Percentiles rank a stretch among this genome's conserved stretches.
These are phyloP conservation scores for Hippopotamus amphibius DNA, from an alignment of 2,113 vertebrate genomes.

Conservation along the genomic window DNA sequence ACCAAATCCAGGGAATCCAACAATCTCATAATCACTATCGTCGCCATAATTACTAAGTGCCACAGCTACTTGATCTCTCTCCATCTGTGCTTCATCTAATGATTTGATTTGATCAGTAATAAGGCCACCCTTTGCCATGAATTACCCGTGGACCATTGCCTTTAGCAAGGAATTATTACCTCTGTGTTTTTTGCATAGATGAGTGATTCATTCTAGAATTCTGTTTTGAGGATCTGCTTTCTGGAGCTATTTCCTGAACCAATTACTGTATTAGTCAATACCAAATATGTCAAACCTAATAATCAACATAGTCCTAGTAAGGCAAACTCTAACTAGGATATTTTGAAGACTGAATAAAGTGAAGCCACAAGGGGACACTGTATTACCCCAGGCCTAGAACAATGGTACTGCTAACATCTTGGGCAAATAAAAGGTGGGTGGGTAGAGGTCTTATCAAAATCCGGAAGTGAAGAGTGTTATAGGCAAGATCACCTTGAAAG, in stretches of 20 bases:
- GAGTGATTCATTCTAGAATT: slow-evolving; percentile 35
- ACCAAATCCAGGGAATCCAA: background rate
- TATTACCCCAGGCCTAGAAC: background rate
- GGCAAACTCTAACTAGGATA: background rate
- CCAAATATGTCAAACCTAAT: background rate
- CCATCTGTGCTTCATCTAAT: slow-evolving; percentile 3
- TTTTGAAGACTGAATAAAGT: background rate
- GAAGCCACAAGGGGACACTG: background rate
- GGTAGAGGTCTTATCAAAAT: background rate
- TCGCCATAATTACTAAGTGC: background rate
- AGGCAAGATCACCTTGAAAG: background rate
- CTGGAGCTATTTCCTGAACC: background rate
- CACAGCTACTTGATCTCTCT: background rate
- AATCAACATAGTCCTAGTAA: background rate
- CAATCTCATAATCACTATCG: background rate
- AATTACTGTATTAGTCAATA: slow-evolving; percentile 30
- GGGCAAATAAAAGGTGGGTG: background rate
- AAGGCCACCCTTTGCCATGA: background rate
- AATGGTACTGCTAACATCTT: background rate
- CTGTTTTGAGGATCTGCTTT: background rate
- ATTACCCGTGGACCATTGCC: background rate
- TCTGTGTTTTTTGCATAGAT: background rate
- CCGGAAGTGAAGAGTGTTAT: background rate
- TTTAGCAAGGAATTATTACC: slow-evolving; percentile 2
- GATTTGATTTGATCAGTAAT: slow-evolving; percentile 1